Conservation (phyloP, 2,113 vertebrate genomes). For the Podarcis muralis region DNA sequence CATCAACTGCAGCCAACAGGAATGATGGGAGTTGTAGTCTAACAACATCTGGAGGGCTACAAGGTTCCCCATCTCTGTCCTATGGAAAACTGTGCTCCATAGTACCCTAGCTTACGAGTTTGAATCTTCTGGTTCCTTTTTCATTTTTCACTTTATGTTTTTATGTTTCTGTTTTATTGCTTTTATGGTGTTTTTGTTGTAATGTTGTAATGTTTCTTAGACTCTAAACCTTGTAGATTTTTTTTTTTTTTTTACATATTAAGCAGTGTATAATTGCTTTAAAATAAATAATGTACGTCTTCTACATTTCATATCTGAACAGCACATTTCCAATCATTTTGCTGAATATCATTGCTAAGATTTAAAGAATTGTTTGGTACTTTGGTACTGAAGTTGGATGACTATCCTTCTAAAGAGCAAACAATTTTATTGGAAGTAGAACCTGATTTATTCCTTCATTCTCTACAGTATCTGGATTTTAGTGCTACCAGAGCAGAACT, state of each 20-base stretch:
- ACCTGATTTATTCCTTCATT: conserved; percentile 7
- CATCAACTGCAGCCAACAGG: not conserved
- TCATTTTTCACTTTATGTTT: too few species aligned
- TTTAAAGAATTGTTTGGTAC: not conserved
- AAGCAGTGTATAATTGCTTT: too few species aligned
- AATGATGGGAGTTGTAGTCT: not conserved
- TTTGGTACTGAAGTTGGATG: not conserved
- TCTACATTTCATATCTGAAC: not conserved
- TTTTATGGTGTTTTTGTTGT: too few species aligned
- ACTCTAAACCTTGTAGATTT: too few species aligned
- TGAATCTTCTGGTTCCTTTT: too few species aligned
- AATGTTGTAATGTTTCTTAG: too few species aligned
- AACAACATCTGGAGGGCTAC: not conserved
- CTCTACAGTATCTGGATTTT: conserved; percentile 14
- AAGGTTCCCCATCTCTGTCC: not conserved
- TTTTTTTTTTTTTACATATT: too few species aligned
- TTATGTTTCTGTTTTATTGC: too few species aligned
- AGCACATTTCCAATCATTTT: not conserved
- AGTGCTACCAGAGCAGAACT: not conserved
- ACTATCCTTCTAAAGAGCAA: not conserved
- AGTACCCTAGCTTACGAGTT: too few species aligned
- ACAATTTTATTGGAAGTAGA: not conserved
- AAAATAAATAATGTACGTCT: not conserved
- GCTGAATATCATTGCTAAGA: not conserved
- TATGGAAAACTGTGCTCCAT: not conserved